These are phyloP conservation scores for Ectemnius continuus DNA, from an alignment of 2,888 invertebrate genomes.

Conservation along the genomic window DNA sequence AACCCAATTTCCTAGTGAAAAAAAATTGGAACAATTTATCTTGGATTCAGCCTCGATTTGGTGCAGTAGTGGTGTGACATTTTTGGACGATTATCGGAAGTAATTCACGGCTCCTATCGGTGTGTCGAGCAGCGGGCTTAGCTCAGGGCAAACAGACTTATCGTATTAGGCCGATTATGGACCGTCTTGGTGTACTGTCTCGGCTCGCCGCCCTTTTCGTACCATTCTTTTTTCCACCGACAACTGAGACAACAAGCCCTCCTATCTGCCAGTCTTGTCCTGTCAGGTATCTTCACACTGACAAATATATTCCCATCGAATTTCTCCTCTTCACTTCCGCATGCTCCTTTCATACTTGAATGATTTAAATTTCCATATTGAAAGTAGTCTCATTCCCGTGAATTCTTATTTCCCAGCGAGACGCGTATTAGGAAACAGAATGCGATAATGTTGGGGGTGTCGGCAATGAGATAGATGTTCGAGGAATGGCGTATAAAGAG, in stretches of 20 bases:
- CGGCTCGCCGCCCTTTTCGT: not conserved
- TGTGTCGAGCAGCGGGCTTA: not conserved
- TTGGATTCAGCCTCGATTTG: not conserved
- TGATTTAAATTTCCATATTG: no score
- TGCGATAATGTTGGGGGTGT: no score
- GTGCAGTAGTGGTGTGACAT: not conserved
- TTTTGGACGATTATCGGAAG: not conserved
- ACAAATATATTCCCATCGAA: not conserved
- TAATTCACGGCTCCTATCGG: not conserved
- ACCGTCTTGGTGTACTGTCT: not conserved
- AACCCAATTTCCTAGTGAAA: not conserved
- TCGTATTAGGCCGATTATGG: constrained; percentile 7
- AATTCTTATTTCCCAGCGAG: no score
- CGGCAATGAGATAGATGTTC: no score
- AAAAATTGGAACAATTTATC: not conserved
- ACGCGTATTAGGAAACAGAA: no score
- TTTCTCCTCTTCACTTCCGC: not conserved
- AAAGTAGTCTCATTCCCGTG: no score
- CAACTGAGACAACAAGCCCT: not conserved
- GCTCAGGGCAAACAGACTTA: constrained; percentile 12
- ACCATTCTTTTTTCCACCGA: not conserved
- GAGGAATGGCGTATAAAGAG: no score
- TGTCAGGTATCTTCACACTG: constrained; percentile 16
- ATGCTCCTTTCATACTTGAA: no score
- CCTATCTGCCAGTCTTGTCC: not conserved